Evolutionary conservation across 2,113 vertebrate species (phyloP), one percentile per base, ranked within the genome.

Genomic region (Rhinolophus sinicus): DNA sequence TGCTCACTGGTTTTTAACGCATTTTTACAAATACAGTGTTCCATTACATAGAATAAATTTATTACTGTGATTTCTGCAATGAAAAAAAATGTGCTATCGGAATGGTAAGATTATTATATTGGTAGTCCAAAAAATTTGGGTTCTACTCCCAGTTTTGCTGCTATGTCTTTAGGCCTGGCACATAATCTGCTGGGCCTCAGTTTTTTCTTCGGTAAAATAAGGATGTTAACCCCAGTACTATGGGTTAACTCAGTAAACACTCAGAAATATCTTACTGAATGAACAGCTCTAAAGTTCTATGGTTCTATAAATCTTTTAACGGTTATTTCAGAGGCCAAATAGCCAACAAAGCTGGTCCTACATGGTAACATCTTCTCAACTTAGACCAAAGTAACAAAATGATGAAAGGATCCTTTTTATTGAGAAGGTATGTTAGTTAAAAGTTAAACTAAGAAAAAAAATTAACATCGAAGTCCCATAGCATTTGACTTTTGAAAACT

Each of bases 321-420:
- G 94, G 40, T 93, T 97, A 97, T 97, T 97, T 97, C 94, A 96
- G 80, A 97, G 81, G 75, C 78, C 89, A 95, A 60, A 93, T 94
- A 94, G 75, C 60, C 90, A 94, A 84, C 93, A 97, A 87, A 89
- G 75, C 64, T 96, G 83, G 87, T 89, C 87, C 83, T 95, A 87
- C 73, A 88, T 82, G 89, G 92, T 94, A 90, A 75, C 64, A 92
- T 95, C 85, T 60, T 96, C 90, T 98, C 84, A 93, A 64, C 77
- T 97, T 92, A 97, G 87, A 97, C 91, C 88, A 96, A 93, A 97
- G 35, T 98, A 97, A 73, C 70, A 95, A 96, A 97, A 97, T 85
- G 80, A 75, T 92, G 87, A 95, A 97, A 96, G 88, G 77, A 96
- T 92, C 94, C 65, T 92, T 97, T 96, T 95, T 81, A 90, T 87